Evolutionary conservation across 2,888 invertebrate genomes (phyloP).

Genomic region (Imbricaverruca yamaguchii): DNA sequence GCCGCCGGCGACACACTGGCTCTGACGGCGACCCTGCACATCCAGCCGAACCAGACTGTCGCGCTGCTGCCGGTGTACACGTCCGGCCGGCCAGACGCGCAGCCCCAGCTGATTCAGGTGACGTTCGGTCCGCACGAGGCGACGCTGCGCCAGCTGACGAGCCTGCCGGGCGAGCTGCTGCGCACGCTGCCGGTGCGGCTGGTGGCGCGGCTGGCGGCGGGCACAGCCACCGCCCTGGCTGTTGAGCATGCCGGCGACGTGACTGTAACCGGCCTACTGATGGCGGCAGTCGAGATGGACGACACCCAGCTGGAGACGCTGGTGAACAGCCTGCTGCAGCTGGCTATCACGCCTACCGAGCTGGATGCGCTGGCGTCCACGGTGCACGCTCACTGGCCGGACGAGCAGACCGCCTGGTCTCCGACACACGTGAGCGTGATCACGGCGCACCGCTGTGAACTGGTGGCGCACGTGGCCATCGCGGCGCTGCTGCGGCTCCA

Average conservation of each 20-base stretch:
- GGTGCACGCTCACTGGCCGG: neutral
- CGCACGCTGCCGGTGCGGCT: neutral
- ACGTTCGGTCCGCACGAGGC: neutral
- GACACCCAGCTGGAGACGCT: constrained; percentile 16
- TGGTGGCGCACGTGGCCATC: neutral
- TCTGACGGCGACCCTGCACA: neutral
- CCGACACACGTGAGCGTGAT: neutral
- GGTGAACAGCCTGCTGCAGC: constrained; percentile 10
- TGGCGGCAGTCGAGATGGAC: neutral
- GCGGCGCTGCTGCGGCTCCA: neutral
- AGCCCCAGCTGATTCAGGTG: constrained; percentile 8
- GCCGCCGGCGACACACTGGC: neutral
- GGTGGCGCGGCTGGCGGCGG: neutral
- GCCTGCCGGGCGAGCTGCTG: constrained; percentile 7
- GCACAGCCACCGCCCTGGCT: neutral
- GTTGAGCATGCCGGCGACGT: constrained; percentile 14
- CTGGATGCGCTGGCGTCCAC: neutral
- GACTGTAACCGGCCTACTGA: constrained; percentile 5
- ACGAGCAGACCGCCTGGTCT: neutral
- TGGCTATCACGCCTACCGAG: neutral
- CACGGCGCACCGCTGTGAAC: constrained; percentile 14
- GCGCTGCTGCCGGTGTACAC: constrained; percentile 7
- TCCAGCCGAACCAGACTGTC: neutral
- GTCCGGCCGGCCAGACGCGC: neutral
- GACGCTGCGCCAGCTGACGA: neutral